Evolutionary conservation across 2,797 vertebrate genomes (phyloP), one percentile per base, ranked within the genome.

Genomic region (Dermochelys coriacea): DNA sequence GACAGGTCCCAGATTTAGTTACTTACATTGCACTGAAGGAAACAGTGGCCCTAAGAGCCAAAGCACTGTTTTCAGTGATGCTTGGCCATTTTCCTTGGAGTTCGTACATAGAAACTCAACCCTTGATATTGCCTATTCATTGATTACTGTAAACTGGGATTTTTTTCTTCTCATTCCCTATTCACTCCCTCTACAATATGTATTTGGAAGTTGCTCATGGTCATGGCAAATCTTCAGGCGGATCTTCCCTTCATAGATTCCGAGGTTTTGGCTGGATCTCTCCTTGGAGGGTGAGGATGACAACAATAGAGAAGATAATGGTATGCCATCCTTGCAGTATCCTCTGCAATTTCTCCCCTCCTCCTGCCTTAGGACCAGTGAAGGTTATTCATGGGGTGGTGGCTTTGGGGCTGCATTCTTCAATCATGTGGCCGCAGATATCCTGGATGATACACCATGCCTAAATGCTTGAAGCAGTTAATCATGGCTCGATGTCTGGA

Each of bases 11-110:
- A 68, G 88, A n/a, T 89, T 82, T 82, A 47, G 18, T 57, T 88
- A 54, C 88, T 89, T 74, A 41, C 34, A 50, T 91, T 29, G 80
- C 52, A 4, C 18, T 5, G 85, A 89, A 87, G 51, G 52, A 82
- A 93, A 85, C 1, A 19, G 50, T 77, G 90, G 75, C 0, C 41
- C 61, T 1, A 78, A 83, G 61, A 90, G 29, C 51, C 91, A 95
- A 95, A 86, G 90, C 45, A n/a, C 34, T 77, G 61, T 51, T 27
- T 94, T 80, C 29, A 1, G 0, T 37, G 34, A 29, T 88, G 37
- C 88, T 89, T 95, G 90, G 95, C 88, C 93, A 19, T 31, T 78
- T 82, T 94, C 79, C 55, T 85, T 45, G 93, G 5, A 86, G 52
- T 80, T 86, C 41, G 11, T 51, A 41, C 18, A 47, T 57, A 54